Percentiles rank a stretch among this genome's conserved stretches.
Evolutionary conservation across 35 echinoderm and acorn worm species (phyloP).

Genomic region (Acanthaster planci): DNA sequence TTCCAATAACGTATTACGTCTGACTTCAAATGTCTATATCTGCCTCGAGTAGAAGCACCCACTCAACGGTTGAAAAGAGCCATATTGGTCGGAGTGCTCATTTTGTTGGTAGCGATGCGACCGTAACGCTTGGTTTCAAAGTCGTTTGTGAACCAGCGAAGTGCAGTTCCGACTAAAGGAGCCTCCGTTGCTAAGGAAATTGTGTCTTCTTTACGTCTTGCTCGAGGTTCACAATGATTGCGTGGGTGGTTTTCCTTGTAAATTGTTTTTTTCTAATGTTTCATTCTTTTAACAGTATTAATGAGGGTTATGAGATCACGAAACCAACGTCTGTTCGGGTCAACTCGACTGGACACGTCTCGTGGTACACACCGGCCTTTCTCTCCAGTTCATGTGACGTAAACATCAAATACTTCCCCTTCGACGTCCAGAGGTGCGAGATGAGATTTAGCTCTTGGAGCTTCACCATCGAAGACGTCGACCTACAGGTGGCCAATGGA

Average conservation of each 20-base stretch:
- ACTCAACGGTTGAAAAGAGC: too few species aligned
- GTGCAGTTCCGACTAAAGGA: too few species aligned
- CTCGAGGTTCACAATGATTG: background rate
- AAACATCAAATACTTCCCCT: slow-evolving; percentile 37
- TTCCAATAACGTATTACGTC: too few species aligned
- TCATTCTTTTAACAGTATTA: background rate
- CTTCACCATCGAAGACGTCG: background rate
- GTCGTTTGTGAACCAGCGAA: too few species aligned
- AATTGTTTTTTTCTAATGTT: background rate
- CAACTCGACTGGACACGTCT: background rate
- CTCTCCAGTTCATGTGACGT: background rate
- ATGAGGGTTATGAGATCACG: background rate
- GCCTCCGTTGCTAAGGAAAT: too few species aligned
- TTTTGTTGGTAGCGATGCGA: too few species aligned
- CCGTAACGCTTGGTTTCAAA: too few species aligned
- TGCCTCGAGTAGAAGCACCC: too few species aligned
- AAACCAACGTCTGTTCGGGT: background rate
- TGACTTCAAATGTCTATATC: too few species aligned
- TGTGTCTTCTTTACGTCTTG: too few species aligned
- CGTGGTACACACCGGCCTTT: slow-evolving; percentile 21
- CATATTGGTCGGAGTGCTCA: too few species aligned
- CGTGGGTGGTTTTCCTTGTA: background rate
- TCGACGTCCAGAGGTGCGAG: slow-evolving; percentile 24
- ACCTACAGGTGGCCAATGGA: background rate
- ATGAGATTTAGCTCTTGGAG: slow-evolving; percentile 37